These are phyloP conservation scores for Orius laevigatus DNA, from an alignment of 1,140 invertebrate genomes.

Conservation along the genomic window DNA sequence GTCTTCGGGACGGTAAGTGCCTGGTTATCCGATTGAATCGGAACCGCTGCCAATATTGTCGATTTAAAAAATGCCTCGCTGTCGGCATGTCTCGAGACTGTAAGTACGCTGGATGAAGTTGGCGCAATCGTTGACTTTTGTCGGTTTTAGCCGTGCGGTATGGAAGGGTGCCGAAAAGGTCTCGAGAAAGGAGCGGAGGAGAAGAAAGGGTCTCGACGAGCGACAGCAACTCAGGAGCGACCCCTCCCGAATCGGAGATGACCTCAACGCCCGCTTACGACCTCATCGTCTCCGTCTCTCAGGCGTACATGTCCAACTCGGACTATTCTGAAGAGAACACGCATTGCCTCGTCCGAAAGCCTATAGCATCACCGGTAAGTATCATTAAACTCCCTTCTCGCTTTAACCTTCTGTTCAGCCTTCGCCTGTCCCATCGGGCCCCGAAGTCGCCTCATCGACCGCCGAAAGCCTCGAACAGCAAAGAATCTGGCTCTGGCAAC, in stretches of 20 bases:
- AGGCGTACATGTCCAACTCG: slow-evolving; percentile 80
- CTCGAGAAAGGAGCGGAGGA: slow-evolving; percentile 53
- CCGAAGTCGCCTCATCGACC: slow-evolving; percentile 45
- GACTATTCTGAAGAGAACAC: slow-evolving; percentile 77
- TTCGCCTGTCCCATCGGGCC: slow-evolving; percentile 25
- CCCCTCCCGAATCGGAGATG: slow-evolving; percentile 18
- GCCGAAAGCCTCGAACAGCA: slow-evolving; percentile 47
- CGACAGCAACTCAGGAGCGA: slow-evolving; percentile 22
- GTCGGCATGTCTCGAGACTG: slow-evolving; percentile 97
- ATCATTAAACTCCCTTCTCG: slow-evolving; percentile 5
- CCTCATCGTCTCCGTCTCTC: slow-evolving; percentile 70
- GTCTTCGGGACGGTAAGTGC: slow-evolving; percentile 91
- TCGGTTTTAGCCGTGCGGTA: slow-evolving; percentile 73
- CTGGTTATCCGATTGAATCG: slow-evolving; percentile 88
- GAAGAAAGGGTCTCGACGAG: slow-evolving; percentile 24
- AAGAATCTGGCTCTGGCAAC: slow-evolving; percentile 43
- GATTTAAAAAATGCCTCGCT: slow-evolving; percentile 94
- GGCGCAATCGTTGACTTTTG: background rate
- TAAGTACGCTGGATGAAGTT: slow-evolving; percentile 38
- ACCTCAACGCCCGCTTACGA: slow-evolving; percentile 48
- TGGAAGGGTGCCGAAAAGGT: slow-evolving; percentile 85
- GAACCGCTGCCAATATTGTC: slow-evolving; percentile 94
- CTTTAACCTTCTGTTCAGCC: slow-evolving; percentile 24
- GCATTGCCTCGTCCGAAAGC: slow-evolving; percentile 48
- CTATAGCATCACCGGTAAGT: slow-evolving; percentile 50